Percentiles rank a stretch among this genome's conserved stretches.
Evolutionary conservation across 2,113 vertebrate genomes (phyloP).

Genomic region (Calyptomena viridis): DNA sequence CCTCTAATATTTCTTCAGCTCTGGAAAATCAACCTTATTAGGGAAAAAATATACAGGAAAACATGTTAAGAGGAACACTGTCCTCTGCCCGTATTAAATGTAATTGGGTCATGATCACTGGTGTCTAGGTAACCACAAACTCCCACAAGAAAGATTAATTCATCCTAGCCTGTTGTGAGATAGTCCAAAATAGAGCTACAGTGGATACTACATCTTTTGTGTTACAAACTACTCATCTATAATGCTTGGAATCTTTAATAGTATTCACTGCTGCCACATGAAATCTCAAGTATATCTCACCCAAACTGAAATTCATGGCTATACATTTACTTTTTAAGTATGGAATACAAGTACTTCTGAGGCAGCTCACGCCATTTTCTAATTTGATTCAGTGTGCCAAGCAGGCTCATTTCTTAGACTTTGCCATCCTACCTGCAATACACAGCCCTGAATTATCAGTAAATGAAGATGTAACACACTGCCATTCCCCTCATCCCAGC

Average conservation of each 20-base stretch:
- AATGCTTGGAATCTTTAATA: neutral
- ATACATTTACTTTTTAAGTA: neutral
- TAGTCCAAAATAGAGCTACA: neutral
- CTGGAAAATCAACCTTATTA: neutral
- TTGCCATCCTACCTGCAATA: neutral
- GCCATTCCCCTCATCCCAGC: neutral
- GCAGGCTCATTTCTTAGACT: neutral
- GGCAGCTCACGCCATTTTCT: neutral
- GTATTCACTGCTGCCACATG: neutral
- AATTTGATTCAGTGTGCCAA: neutral
- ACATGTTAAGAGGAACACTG: neutral
- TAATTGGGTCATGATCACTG: constrained; percentile 33
- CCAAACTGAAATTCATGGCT: neutral
- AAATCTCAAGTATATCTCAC: neutral
- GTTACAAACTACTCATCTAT: neutral
- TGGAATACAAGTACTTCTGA: neutral
- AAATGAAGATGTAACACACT: neutral
- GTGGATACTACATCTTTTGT: neutral
- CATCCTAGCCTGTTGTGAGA: neutral
- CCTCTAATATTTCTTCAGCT: neutral
- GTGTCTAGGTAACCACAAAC: constrained; percentile 37
- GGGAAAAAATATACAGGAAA: neutral
- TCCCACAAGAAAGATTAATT: constrained; percentile 16
- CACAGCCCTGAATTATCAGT: neutral
- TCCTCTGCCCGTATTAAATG: neutral